Evolutionary conservation across 2,888 invertebrate species (phyloP).

Genomic region (Acronicta leporina): DNA sequence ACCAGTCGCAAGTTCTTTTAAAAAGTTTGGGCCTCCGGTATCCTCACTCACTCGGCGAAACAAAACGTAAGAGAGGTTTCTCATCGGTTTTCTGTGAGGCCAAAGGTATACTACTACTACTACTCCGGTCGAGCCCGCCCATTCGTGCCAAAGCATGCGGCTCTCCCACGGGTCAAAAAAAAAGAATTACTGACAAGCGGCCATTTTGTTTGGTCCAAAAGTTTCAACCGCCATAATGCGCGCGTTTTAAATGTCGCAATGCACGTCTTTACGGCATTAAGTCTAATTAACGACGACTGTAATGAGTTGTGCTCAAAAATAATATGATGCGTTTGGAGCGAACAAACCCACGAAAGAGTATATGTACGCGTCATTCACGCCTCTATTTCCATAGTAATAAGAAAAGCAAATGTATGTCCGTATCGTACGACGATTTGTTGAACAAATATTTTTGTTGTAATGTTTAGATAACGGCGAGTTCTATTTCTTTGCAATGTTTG

Average conservation of each 20-base stretch:
- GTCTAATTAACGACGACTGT: conserved; percentile 41
- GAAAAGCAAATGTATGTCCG: conserved; percentile 8
- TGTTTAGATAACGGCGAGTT: conserved; percentile 14
- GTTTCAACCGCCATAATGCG: conserved; percentile 12
- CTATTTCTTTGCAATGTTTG: conserved; percentile 10
- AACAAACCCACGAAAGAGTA: conserved; percentile 28
- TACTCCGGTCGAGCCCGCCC: too few relatives aligned
- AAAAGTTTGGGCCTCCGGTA: too few relatives aligned
- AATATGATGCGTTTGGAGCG: conserved; percentile 18
- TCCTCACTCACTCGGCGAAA: too few relatives aligned
- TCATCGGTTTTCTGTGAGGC: too few relatives aligned
- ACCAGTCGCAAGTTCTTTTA: too few relatives aligned
- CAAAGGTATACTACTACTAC: too few relatives aligned
- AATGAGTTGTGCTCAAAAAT: conserved; percentile 35
- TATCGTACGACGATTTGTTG: conserved; percentile 5
- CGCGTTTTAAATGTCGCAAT: conserved; percentile 11
- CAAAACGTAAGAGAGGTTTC: too few relatives aligned
- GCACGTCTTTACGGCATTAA: conserved; percentile 34
- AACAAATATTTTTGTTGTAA: conserved; percentile 19
- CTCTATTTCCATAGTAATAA: conserved; percentile 4
- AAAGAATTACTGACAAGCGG: too few relatives aligned
- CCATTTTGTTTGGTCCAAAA: conserved; percentile 9
- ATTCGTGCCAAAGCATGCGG: too few relatives aligned
- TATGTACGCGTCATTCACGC: conserved; percentile 17
- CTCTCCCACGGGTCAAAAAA: too few relatives aligned